These are phyloP conservation scores for Molothrus aeneus DNA, from an alignment of 2,797 vertebrate species.

Conservation along the genomic window DNA sequence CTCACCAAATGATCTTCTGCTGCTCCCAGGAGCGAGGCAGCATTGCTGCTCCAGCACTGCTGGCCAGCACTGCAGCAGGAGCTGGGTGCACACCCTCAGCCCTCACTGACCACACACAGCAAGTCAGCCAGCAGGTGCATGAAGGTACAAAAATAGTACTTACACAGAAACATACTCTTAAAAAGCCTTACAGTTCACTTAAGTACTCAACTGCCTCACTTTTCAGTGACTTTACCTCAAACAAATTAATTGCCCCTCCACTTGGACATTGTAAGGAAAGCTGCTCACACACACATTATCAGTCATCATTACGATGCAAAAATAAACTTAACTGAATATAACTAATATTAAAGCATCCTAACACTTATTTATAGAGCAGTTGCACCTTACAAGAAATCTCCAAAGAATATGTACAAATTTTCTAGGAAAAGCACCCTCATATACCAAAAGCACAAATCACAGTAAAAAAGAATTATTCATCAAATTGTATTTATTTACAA, in stretches of 20 bases:
- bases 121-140: not conserved
- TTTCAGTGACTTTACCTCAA: not conserved
- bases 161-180: not conserved
- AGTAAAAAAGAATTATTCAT: not conserved
- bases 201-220: not conserved
- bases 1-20: not conserved
- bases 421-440: not conserved
- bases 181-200: not conserved
- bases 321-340: not conserved
- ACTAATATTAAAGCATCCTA: not conserved
- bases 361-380: not conserved
- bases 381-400: not conserved
- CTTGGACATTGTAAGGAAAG: not conserved
- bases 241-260: not conserved
- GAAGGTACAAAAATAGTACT: not conserved
- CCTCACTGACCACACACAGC: not conserved
- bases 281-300: not conserved
- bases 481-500: not conserved
- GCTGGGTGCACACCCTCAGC: not conserved
- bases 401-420: not conserved
- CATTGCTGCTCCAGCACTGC: not conserved
- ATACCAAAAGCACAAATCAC: not conserved
- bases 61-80: not conserved
- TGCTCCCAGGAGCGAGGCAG: not conserved
- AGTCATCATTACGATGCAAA: not conserved